A percentile compares a stretch with the other conserved stretches of the same genome.
These are phyloP conservation scores for Ormia ochracea DNA, from an alignment of 2,888 invertebrate genomes.

Conservation along the genomic window DNA sequence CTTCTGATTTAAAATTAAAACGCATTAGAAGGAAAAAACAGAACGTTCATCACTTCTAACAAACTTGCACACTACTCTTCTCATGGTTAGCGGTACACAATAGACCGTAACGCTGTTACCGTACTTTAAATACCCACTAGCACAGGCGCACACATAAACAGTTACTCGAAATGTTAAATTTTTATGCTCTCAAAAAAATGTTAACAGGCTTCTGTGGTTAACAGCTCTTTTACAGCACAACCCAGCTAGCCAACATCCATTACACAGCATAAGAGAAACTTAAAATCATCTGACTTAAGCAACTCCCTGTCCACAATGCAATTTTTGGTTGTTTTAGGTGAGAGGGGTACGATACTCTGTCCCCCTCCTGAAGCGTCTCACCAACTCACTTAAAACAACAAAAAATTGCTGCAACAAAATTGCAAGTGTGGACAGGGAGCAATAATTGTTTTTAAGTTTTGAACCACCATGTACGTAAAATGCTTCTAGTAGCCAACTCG, in stretches of 20 bases:
- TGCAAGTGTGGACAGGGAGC: no score
- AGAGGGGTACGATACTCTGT: no score
- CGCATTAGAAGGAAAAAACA: no score
- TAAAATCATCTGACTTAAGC: no score
- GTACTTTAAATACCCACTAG: slow-evolving; percentile 55
- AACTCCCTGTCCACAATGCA: no score
- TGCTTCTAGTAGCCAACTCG: neutral
- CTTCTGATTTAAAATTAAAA: neutral
- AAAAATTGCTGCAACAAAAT: no score
- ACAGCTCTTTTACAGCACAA: neutral
- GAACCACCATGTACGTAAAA: no score
- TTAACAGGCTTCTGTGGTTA: neutral
- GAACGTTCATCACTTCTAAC: neutral
- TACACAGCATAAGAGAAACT: accelerated
- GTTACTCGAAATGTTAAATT: slow-evolving; percentile 46
- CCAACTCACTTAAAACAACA: no score
- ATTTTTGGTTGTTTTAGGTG: no score
- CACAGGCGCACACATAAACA: slow-evolving; percentile 29
- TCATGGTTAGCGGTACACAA: slow-evolving; percentile 50
- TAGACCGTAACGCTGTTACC: slow-evolving; percentile 15
- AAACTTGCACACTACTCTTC: slow-evolving; percentile 32
- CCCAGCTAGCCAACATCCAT: neutral
- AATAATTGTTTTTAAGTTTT: no score
- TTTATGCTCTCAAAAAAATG: neutral
- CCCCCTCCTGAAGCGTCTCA: no score